Conservation (phyloP, 2,113 vertebrate species). For the Rostratula benghalensis region DNA sequence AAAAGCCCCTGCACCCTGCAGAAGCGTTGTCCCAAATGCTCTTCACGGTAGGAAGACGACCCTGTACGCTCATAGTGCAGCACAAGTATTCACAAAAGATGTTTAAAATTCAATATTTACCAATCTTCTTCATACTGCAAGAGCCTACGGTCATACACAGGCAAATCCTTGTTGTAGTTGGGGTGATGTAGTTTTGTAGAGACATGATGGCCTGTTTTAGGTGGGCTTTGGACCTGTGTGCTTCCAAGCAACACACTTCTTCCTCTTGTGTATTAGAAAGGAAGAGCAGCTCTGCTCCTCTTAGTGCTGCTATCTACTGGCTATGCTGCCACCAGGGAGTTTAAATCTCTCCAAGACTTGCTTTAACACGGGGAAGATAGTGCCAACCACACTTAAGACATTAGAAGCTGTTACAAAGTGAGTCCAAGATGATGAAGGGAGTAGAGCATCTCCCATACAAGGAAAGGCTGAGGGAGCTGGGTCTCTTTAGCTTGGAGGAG, state of each 20-base stretch:
- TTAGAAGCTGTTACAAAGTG: not conserved
- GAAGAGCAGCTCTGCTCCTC: not conserved
- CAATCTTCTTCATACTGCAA: not conserved
- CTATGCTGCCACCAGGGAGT: not conserved
- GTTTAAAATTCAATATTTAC: not conserved
- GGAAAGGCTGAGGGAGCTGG: too few relatives aligned
- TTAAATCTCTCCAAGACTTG: not conserved
- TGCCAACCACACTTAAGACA: not conserved
- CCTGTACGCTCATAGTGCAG: not conserved
- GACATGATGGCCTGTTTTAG: not conserved
- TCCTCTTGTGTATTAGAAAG: accelerated
- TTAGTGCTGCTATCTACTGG: not conserved
- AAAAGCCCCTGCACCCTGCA: not conserved
- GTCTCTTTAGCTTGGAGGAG: too few relatives aligned
- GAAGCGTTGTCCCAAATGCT: not conserved
- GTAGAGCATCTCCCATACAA: too few relatives aligned
- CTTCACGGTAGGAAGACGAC: not conserved
- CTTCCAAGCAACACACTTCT: not conserved
- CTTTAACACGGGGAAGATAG: not conserved
- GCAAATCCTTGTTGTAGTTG: not conserved
- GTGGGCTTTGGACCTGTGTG: not conserved
- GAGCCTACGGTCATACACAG: accelerated
- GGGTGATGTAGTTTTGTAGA: not conserved
- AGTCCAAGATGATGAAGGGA: not conserved
- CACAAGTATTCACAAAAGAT: accelerated